These are phyloP conservation scores for Melipona beecheii DNA, from an alignment of 2,888 invertebrate species.

Conservation along the genomic window DNA sequence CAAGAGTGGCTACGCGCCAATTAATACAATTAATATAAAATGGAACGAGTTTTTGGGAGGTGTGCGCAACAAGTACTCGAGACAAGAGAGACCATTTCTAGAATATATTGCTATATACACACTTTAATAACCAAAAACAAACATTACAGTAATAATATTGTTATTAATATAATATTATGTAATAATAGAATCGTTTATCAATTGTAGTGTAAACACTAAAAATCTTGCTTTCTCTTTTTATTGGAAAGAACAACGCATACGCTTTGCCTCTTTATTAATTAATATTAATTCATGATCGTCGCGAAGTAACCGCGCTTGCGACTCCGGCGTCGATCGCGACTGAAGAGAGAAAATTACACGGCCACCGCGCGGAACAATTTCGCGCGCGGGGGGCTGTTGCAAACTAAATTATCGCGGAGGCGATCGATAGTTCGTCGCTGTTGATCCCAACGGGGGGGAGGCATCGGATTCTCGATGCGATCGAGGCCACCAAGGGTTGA, in stretches of 20 bases:
- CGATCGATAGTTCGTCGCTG: constrained; percentile 30
- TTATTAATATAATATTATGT: constrained; percentile 82
- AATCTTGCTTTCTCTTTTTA: constrained; percentile 77
- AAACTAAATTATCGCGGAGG: constrained; percentile 32
- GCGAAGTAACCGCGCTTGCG: constrained; percentile 64
- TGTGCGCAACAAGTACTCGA: constrained; percentile 27
- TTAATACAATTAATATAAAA: not conserved
- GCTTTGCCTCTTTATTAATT: constrained; percentile 73
- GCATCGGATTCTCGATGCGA: constrained; percentile 29
- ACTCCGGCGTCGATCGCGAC: constrained; percentile 50
- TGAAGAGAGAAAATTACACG: constrained; percentile 7
- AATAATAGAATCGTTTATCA: constrained; percentile 83
- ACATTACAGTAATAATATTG: constrained; percentile 83
- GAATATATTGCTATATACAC: constrained; percentile 83
- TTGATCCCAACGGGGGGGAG: constrained; percentile 8
- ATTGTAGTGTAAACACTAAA: constrained; percentile 83
- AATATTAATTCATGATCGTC: constrained; percentile 78
- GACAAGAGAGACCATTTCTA: constrained; percentile 66
- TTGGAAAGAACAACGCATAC: constrained; percentile 78
- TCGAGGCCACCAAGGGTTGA: constrained; percentile 30
- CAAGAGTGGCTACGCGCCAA: not conserved
- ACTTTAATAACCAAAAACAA: constrained; percentile 84
- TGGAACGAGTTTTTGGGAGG: not conserved
- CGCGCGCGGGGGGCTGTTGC: not conserved
- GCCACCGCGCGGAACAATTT: not conserved